Evolutionary conservation across 2,113 vertebrate genomes (phyloP), one percentile per base, ranked within the genome.

Genomic region (Oncorhynchus tshawytscha): DNA sequence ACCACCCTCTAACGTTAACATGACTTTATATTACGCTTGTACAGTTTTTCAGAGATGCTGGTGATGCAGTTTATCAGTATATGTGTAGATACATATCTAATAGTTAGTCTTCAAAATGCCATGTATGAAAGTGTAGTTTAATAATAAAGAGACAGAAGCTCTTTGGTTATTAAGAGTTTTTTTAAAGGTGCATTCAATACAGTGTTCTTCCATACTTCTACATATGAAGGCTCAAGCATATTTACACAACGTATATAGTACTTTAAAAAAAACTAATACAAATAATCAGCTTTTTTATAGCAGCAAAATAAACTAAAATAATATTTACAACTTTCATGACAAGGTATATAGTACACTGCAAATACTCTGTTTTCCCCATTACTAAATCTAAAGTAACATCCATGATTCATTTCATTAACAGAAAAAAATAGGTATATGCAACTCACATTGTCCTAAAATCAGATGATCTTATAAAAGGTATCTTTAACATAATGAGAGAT

Each of bases 221-320:
- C 86, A 88, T 90, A 85, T 88, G 85, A 88, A 91, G 87, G 89
- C 87, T 89, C 88, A 88, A 91, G 90, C 90, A 85, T 91, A 92
- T 93, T 87, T 92, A 92, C 87, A 91, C 75, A 87, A 83, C 81
- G 82, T 86, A 88, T 78, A 90, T 76, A 72, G 29, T 70, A 45
- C 87, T 91, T 89, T 85, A 92, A 93, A 93, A 68, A 87, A 91
- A 91, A 88, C 87, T 88, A 90, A 92, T 79, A 92, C 89, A 93
- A 94, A 92, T 88, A 93, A 93, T 93, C 86, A 91, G 91, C 88
- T 90, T 93, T 89, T 90, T 80, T 79, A 93, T 92, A 94, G 91
- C 91, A 93, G 91, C 91, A 92, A 92, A 89, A 86, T 72, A 86
- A 92, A 87, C 86, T 90, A 88, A 80, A 76, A 80, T 87, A 82